Percentiles rank a stretch among this genome's conserved stretches.
These are phyloP conservation scores for Erebia aethiops DNA, from an alignment of 2,888 invertebrate species.

Conservation along the genomic window DNA sequence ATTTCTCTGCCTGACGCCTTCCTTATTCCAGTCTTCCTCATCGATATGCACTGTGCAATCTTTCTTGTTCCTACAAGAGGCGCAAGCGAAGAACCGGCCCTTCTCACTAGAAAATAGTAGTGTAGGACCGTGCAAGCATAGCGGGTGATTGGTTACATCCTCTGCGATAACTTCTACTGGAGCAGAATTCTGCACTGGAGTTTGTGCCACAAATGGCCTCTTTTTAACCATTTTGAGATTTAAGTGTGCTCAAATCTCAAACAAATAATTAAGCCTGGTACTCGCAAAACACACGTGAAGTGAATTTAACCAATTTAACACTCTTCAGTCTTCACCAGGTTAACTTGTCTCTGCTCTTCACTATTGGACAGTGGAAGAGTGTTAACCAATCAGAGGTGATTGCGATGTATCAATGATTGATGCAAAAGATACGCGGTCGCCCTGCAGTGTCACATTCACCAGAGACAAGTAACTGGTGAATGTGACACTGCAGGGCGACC, in stretches of 20 bases:
- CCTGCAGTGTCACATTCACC: too few species aligned
- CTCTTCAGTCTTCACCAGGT: too few species aligned
- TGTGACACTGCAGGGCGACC: too few species aligned
- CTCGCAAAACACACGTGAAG: too few species aligned
- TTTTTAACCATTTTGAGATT: conserved; percentile 62
- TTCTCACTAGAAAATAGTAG: conserved; percentile 85
- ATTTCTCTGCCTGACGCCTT: conserved; percentile 71
- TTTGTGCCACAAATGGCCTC: conserved; percentile 55
- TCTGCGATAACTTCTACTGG: conserved; percentile 81
- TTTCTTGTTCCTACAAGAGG: conserved; percentile 91
- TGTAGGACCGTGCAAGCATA: conserved; percentile 90
- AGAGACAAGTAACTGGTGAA: too few species aligned
- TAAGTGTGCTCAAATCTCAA: neutral
- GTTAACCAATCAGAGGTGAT: too few species aligned
- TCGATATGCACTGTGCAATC: conserved; percentile 88
- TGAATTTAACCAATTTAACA: too few species aligned
- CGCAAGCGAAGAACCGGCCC: conserved; percentile 89
- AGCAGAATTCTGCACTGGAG: conserved; percentile 47
- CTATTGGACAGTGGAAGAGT: too few species aligned
- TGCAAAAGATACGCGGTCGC: too few species aligned
- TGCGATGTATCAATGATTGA: too few species aligned
- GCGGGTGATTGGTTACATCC: conserved; percentile 85
- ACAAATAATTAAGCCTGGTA: too few species aligned
- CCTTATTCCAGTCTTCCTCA: conserved; percentile 79
- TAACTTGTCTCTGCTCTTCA: too few species aligned